These are phyloP conservation scores for Rhinolophus ferrumequinum DNA, from an alignment of 2,113 vertebrate species.

Conservation along the genomic window DNA sequence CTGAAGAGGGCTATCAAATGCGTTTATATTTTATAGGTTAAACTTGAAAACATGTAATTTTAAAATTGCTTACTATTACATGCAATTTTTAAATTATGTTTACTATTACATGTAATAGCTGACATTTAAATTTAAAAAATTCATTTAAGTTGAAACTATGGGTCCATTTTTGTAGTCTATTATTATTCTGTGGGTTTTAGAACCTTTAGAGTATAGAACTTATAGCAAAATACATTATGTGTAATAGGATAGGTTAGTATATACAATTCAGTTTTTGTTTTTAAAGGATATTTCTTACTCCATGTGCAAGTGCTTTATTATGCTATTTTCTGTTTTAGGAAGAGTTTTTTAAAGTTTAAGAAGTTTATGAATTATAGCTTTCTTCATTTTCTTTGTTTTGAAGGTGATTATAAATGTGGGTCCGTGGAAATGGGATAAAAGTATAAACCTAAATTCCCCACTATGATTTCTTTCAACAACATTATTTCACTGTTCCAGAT, in stretches of 20 bases:
- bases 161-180: not conserved
- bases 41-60: not conserved
- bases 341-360: not conserved
- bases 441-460: not conserved
- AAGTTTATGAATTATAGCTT: slow-evolving; percentile 33
- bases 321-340: not conserved
- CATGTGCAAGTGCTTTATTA: not conserved
- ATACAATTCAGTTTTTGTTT: slow-evolving; percentile 35
- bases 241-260: not conserved
- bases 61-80: not conserved
- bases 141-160: slow-evolving; percentile 19
- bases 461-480: slow-evolving; percentile 4
- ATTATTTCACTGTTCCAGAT: not conserved
- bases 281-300: slow-evolving; percentile 3
- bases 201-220: slow-evolving; percentile 4
- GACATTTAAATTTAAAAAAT: slow-evolving; percentile 30
- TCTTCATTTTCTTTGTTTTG: slow-evolving; percentile 54
- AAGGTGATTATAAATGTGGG: slow-evolving; percentile 27
- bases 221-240: not conserved
- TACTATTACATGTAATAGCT: not conserved
- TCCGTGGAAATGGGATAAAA: not conserved
- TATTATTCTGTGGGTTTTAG: slow-evolving; percentile 40
- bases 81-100: not conserved
- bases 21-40: slow-evolving; percentile 46
- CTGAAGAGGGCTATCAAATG: not conserved